These are phyloP conservation scores for Lophochroa leadbeateri DNA, from an alignment of 2,113 vertebrate species.

Conservation along the genomic window DNA sequence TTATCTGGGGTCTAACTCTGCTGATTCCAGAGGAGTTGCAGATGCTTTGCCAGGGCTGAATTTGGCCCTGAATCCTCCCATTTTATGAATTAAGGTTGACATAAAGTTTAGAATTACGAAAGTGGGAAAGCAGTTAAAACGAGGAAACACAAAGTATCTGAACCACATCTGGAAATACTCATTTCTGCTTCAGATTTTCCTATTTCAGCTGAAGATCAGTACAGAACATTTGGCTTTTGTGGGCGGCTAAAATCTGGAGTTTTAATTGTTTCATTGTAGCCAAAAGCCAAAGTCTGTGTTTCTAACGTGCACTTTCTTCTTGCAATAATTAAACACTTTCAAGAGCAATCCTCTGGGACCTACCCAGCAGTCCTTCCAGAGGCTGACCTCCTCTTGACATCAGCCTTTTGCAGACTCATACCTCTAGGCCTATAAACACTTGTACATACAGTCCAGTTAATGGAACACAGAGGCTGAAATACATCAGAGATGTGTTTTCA, in stretches of 20 bases:
- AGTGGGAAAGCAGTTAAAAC: constrained; percentile 15
- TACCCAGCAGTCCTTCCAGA: not conserved
- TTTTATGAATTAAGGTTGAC: constrained; percentile 43
- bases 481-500: not conserved
- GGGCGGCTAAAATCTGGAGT: constrained; percentile 13
- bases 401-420: not conserved
- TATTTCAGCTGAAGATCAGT: not conserved
- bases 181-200: constrained; percentile 59
- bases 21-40: not conserved
- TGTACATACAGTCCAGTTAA: not conserved
- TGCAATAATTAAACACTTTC: constrained; percentile 38
- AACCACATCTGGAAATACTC: constrained; percentile 65
- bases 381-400: constrained; percentile 26
- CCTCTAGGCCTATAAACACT: not conserved
- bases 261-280: constrained; percentile 20
- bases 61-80: not conserved
- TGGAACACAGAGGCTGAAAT: not conserved
- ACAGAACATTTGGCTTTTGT: constrained; percentile 50
- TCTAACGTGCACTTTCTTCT: not conserved
- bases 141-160: constrained; percentile 5
- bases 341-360: not conserved
- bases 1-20: not conserved
- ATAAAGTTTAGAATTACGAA: constrained; percentile 13
- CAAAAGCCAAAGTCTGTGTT: not conserved
- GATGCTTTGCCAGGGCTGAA: not conserved